Base-by-base conservation (phyloP, 2,113 vertebrate genomes). In the Xyliphius kryptos region DNA sequence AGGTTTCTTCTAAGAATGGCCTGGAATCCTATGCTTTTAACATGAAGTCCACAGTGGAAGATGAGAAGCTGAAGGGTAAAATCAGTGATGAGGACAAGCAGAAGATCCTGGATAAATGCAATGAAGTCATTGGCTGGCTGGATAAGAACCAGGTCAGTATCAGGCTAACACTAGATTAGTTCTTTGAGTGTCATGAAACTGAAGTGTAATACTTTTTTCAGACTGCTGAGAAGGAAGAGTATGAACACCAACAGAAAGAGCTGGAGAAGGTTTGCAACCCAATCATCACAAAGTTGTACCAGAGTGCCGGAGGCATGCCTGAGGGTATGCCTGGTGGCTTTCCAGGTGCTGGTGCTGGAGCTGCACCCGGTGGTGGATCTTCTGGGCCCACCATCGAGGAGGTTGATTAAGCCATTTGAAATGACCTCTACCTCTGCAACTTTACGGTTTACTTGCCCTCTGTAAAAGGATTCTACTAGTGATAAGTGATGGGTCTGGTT, bases 11-110 rank as follows among this genome's bases (percentile, higher is more conserved):
- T 0, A 96, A 97, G 86, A 95, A 97, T 5, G 89, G 86, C 0
- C 77, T 97, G 47, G 93, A 95, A 59, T 96, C 94, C 0, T 96
- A 95, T 0, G 92, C 94, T 0, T 97, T 97, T 76, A 96, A 95
- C 75, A 96, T 97, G 92, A 97, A 97, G 69, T 91, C 93, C 0
- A 97, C 93, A 0, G 92, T 97, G 12, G 93, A 97, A 73, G 94
- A 97, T 66, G 93, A 97, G 68, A 97, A 97, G 51, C 87, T 97
- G n/a, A 83, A 93, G 56, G 94, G 92, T 14, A 97, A 97, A n/a
- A n/a, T n/a, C n/a, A n/a, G n/a, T n/a, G n/a, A n/a, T n/a, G n/a
- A n/a, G n/a, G n/a, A n/a, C n/a, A 76, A 97, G 65, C 87, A 90
- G 79, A 94, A 96, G 76, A 92, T 95, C 59, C 66, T 94, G 76